Evolutionary conservation across 2,888 invertebrate species (phyloP).

Genomic region (Caenorhabditis japonica): DNA sequence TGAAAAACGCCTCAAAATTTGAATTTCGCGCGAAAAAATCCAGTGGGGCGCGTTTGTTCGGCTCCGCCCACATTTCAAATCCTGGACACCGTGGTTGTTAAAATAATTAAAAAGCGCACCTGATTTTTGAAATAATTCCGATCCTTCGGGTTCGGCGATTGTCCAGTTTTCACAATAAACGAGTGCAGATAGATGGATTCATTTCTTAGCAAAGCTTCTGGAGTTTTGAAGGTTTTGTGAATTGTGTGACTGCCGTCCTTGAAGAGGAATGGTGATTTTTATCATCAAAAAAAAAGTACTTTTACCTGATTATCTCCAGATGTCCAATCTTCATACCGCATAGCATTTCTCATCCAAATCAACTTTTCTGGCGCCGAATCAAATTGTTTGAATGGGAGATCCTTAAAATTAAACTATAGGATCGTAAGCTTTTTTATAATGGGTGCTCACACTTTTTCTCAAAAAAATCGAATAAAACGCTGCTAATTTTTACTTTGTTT

Average conservation of each 20-base stretch:
- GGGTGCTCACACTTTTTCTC: too few species aligned
- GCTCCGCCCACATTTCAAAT: too few species aligned
- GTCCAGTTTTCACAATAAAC: slow-evolving; percentile 83
- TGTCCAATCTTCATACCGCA: slow-evolving; percentile 79
- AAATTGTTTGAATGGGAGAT: slow-evolving; percentile 67
- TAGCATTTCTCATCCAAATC: slow-evolving; percentile 20
- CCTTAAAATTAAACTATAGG: slow-evolving; percentile 29
- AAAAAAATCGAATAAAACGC: too few species aligned
- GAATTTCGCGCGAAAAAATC: too few species aligned
- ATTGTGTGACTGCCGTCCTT: slow-evolving; percentile 78
- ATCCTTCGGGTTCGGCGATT: slow-evolving; percentile 85
- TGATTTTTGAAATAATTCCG: slow-evolving; percentile 47
- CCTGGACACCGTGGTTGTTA: too few species aligned
- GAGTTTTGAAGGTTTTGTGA: slow-evolving; percentile 74
- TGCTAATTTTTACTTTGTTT: too few species aligned
- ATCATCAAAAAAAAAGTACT: background rate
- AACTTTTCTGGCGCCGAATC: slow-evolving; percentile 76
- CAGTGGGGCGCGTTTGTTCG: too few species aligned
- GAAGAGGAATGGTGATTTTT: slow-evolving; percentile 56
- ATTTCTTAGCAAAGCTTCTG: slow-evolving; percentile 82
- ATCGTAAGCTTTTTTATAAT: too few species aligned
- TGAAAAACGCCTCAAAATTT: too few species aligned
- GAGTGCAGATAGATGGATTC: slow-evolving; percentile 94
- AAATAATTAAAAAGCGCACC: too few species aligned
- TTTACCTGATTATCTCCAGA: slow-evolving; percentile 58